Percentiles rank a stretch among this genome's conserved stretches.
Conservation (phyloP, 1,140 invertebrate genomes). For the Plectrocnemia conspersa region DNA sequence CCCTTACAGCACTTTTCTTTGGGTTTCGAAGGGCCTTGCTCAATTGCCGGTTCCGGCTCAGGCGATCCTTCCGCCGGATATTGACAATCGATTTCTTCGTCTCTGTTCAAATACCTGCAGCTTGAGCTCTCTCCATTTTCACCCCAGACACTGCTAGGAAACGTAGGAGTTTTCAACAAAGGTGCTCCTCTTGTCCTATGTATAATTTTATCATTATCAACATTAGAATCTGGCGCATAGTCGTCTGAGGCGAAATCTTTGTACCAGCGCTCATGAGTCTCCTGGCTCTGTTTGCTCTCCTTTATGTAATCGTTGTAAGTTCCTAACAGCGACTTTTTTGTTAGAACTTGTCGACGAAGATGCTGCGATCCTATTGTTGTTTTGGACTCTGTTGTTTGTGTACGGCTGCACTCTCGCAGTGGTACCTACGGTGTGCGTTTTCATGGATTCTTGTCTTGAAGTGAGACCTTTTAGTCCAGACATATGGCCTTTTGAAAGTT, state of each 20-base stretch:
- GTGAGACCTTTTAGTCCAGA: constrained; percentile 7
- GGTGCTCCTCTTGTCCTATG: constrained; percentile 1
- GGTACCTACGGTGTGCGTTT: constrained; percentile 15
- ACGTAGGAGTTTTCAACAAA: constrained; percentile 9
- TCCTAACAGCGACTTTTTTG: constrained; percentile 12
- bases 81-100: constrained; percentile 5
- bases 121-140: no score
- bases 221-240: constrained; percentile 1
- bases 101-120: no score
- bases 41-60: not conserved
- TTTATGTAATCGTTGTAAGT: constrained; percentile 3
- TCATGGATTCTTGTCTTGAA: constrained; percentile 10
- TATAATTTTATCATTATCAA: no score
- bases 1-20: constrained; percentile 6
- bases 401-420: constrained; percentile 16
- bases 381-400: constrained; percentile 7
- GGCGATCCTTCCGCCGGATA: not conserved
- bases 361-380: not conserved
- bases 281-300: not conserved
- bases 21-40: not conserved
- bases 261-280: constrained; percentile 2
- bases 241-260: constrained; percentile 4
- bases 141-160: no score
- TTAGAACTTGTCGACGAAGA: not conserved
- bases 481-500: no score